A percentile compares a stretch with the other conserved stretches of the same genome.
These are phyloP conservation scores for Suillia variegata DNA, from an alignment of 2,888 invertebrate genomes.

Conservation along the genomic window DNA sequence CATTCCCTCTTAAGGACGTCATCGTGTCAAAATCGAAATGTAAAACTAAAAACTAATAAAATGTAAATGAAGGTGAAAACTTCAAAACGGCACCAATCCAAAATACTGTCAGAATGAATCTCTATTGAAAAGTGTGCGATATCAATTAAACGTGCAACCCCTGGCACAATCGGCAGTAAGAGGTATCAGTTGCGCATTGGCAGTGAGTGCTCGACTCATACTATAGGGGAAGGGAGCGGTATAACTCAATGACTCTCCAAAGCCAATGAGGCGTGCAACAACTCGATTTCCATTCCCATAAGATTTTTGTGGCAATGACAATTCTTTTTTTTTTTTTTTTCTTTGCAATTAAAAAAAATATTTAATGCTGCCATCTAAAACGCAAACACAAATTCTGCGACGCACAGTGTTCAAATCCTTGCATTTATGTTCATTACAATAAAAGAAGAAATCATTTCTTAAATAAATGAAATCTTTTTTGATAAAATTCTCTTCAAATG, in stretches of 20 bases:
- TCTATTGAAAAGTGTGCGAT: too few relatives aligned
- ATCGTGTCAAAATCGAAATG: background rate
- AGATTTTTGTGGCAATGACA: background rate
- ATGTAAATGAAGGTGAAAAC: background rate
- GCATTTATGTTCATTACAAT: too few relatives aligned
- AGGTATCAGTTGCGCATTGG: background rate
- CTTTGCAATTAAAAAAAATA: conserved; percentile 47
- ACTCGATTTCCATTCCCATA: background rate
- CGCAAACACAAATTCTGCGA: background rate
- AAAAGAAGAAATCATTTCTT: too few relatives aligned
- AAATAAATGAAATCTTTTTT: too few relatives aligned
- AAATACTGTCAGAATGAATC: background rate
- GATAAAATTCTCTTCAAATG: too few relatives aligned
- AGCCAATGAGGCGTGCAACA: conserved; percentile 10
- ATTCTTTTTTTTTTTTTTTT: too few relatives aligned
- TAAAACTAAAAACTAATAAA: background rate
- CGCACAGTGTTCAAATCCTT: too few relatives aligned
- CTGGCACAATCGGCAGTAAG: background rate
- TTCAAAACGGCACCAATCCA: background rate
- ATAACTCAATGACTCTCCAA: conserved; percentile 15
- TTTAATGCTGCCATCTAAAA: conserved; percentile 25
- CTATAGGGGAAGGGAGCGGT: background rate
- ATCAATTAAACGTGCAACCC: background rate
- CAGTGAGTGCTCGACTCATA: background rate
- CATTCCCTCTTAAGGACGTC: too few relatives aligned